Conservation (phyloP, 2,888 invertebrate species). For the Ochropleura leucogaster region DNA sequence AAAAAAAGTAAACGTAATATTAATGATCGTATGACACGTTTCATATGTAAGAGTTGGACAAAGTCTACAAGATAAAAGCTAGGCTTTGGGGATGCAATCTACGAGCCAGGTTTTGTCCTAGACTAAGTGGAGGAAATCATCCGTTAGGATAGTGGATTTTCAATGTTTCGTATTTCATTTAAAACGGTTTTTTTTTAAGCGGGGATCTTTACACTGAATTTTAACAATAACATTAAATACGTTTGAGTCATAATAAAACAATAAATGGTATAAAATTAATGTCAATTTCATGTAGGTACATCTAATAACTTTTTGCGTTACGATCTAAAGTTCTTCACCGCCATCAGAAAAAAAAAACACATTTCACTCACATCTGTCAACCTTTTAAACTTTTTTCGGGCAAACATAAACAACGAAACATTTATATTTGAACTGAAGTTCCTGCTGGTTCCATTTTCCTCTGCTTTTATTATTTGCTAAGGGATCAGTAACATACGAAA, state of each 20-base stretch:
- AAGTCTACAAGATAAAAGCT: background rate
- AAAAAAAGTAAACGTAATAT: no score
- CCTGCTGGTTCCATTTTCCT: background rate
- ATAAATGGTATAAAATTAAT: no score
- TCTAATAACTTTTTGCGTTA: no score
- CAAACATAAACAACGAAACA: background rate
- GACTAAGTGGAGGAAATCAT: background rate
- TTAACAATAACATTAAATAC: no score
- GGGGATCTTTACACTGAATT: no score
- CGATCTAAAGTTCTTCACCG: no score
- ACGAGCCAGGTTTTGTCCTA: background rate
- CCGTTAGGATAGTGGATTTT: background rate
- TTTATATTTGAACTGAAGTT: background rate
- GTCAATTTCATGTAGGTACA: no score
- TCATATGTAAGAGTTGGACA: background rate
- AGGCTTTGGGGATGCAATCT: background rate
- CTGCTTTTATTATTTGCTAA: background rate
- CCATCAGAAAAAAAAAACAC: no score
- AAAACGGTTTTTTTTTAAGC: no score
- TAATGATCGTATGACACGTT: background rate
- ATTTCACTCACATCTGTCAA: background rate
- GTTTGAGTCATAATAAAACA: no score
- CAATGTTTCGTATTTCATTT: background rate
- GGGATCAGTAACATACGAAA: background rate
- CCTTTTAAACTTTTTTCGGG: background rate